These are phyloP conservation scores for Scaptodrosophila latifasciaeformis DNA, from an alignment of 2,888 invertebrate species.

Conservation along the genomic window DNA sequence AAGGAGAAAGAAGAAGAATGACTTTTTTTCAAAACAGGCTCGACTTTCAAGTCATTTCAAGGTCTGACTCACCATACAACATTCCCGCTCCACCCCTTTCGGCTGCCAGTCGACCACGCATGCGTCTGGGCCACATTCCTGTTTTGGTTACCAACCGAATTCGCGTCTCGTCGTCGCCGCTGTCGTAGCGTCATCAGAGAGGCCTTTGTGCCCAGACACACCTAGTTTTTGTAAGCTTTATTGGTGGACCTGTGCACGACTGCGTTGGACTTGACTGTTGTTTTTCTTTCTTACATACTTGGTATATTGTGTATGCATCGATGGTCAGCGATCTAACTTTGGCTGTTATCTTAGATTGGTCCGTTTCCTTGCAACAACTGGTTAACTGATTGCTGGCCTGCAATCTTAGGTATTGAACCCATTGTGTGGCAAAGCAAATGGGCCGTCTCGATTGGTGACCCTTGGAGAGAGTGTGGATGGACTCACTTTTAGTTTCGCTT, in stretches of 20 bases:
- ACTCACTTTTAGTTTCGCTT: conserved; percentile 17
- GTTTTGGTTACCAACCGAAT: conserved; percentile 35
- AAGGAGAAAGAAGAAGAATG: not conserved
- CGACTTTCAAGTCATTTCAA: conserved; percentile 61
- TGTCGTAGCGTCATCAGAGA: conserved; percentile 4
- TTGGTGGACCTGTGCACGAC: conserved; percentile 2
- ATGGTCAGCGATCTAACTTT: no score
- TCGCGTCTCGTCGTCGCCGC: not conserved
- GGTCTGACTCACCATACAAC: conserved; percentile 55
- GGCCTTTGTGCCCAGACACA: conserved; percentile 56
- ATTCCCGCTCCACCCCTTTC: not conserved
- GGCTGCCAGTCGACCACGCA: conserved; percentile 24
- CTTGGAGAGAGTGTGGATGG: not conserved
- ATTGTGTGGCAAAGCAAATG: not conserved
- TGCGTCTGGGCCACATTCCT: conserved; percentile 50
- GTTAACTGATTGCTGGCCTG: no score
- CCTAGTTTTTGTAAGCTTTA: conserved; percentile 56
- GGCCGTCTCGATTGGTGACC: not conserved
- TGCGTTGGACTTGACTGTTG: not conserved
- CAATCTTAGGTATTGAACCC: not conserved
- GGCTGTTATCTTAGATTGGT: no score
- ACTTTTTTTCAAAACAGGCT: not conserved
- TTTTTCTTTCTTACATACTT: no score
- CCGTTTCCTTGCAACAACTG: no score
- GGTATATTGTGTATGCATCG: no score